Evolutionary conservation across 2,113 vertebrate species (phyloP), one percentile per base, ranked within the genome.

Genomic region (Lepus timidus): DNA sequence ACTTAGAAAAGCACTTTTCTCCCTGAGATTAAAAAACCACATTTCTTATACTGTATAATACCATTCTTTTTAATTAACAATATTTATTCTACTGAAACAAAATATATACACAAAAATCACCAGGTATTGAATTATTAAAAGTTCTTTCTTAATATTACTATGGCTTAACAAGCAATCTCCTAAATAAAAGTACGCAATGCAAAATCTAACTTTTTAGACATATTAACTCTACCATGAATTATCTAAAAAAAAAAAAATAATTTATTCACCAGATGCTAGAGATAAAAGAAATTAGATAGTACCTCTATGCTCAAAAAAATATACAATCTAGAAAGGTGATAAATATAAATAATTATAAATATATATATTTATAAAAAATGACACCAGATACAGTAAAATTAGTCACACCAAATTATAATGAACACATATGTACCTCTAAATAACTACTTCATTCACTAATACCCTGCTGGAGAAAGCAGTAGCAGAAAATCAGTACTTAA

Each of bases 231-330:
- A 68, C 13, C 44, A 36, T 81, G 31, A 71, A 36, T 73, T 85
- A 70, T 39, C 20, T 85, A 81, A 22, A 92, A 88, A 94, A 88
- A 94, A 71, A 78, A 76, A 71, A 9, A 76, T 81, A 88, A 93
- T 62, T 33, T 76, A 62, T 25, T 29, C 9, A 33, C 4, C 58
- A 94, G 33, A 68, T 79, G 5, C 20, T 51, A 75, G 25, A 12
- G 52, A 44, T 68, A 0, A 76, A 36, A 75, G 31, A 39, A 13
- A 75, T 62, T 68, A 62, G 0, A 22, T 61, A 73, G 67, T 39
- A 61, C 68, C 55, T 22, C 44, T 58, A 86, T n/a, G 25, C 3
- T 80, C 44, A 83, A 82, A 58, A 33, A 92, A 67, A 78, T 19
- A 85, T 17, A 95, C 9, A 85, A 25, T 29, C 58, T 85, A 94